These are phyloP conservation scores for Notoglanidium macrostoma DNA, from an alignment of 2,797 vertebrate species.

Conservation along the genomic window DNA sequence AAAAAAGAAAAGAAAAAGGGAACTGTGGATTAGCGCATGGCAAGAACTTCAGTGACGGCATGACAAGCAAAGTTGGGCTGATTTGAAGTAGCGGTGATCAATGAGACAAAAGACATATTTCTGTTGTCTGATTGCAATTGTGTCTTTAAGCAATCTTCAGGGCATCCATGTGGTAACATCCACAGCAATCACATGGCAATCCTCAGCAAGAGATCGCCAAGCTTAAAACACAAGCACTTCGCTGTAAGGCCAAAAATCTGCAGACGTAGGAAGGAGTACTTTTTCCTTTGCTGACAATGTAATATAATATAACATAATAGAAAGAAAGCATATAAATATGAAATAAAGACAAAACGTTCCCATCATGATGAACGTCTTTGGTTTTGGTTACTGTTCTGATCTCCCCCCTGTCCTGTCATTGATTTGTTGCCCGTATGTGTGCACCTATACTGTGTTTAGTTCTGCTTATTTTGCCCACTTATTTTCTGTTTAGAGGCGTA, in stretches of 20 bases:
- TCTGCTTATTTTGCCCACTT: neutral
- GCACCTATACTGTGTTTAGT: neutral
- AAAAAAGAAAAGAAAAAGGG: neutral
- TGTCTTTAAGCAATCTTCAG: neutral
- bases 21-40: neutral
- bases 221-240: neutral
- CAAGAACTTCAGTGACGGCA: neutral
- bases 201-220: neutral
- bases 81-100: neutral
- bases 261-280: too few relatives aligned
- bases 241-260: too few relatives aligned
- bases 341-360: too few relatives aligned
- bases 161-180: neutral
- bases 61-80: neutral
- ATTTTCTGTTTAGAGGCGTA: neutral
- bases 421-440: neutral
- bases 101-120: neutral
- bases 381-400: neutral
- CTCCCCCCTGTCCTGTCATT: neutral
- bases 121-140: neutral
- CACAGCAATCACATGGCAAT: neutral
- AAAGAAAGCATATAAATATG: too few relatives aligned
- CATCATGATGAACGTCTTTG: neutral
- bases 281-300: too few relatives aligned
- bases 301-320: too few relatives aligned